These are phyloP conservation scores for Aegithalos caudatus DNA, from an alignment of 2,113 vertebrate genomes.

Conservation along the genomic window DNA sequence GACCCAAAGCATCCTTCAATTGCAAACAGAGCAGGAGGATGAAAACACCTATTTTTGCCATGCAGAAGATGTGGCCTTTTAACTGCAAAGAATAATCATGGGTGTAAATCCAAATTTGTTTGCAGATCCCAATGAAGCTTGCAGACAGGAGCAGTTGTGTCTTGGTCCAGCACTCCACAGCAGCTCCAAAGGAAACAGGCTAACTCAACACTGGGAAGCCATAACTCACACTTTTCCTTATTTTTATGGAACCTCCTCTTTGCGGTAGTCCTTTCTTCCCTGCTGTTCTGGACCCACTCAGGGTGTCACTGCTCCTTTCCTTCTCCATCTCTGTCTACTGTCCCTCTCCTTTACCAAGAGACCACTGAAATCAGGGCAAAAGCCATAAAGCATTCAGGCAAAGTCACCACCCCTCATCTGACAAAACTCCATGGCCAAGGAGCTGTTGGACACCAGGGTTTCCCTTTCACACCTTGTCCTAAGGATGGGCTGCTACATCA, in stretches of 20 bases:
- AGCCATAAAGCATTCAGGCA: not conserved
- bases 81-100: not conserved
- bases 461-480: not conserved
- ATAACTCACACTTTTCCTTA: not conserved
- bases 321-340: not conserved
- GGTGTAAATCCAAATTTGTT: not conserved
- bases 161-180: not conserved
- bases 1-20: not conserved
- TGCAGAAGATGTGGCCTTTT: not conserved
- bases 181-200: not conserved
- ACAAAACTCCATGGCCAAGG: not conserved
- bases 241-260: not conserved
- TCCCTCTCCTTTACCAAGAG: not conserved
- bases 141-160: not conserved
- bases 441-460: not conserved
- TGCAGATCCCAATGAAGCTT: not conserved
- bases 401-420: not conserved
- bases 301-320: not conserved
- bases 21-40: not conserved
- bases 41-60: not conserved
- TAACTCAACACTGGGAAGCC: not conserved
- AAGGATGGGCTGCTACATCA: not conserved
- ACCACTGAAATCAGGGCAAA: not conserved
- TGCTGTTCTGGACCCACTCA: not conserved
- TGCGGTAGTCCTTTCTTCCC: not conserved